Base-by-base conservation (phyloP, 2,888 invertebrate species). In the Thera britannica region DNA sequence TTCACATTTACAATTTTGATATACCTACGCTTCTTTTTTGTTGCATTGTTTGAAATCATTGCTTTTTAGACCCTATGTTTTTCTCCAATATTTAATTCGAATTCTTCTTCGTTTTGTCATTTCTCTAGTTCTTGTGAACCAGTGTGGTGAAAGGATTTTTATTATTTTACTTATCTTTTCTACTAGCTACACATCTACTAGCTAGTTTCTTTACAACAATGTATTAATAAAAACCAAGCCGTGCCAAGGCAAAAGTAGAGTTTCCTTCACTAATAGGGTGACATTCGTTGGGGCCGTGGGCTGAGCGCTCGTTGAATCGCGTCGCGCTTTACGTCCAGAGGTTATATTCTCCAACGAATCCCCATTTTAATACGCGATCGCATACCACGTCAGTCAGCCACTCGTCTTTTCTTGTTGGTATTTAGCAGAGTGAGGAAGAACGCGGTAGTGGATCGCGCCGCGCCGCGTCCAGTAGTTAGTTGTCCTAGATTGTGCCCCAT, bases 401-500 rank as follows among this genome's bases (percentile, higher is more conserved):
- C 44, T 58, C n/a, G 44, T 52, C 44, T 52, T 58, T 52, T 51
- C 41, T 5, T 36, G 44, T 55, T 61, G 51, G 44, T 36, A 52
- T 46, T 61, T 36, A 57, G 44, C 44, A 46, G 44, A 46, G 9
- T 46, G 44, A 46, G 44, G 44, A 46, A 46, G 44, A 46, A 44
- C 34, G 58, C 52, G 44, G 36, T 56, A 35, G 36, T 35, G n/a
- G 41, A 35, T 60, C 36, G 48, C 48, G 51, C 59, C 69, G 48
- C 48, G 51, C 59, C 69, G 48, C 48, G 51, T 62, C 69, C 58
- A 56, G 55, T 58, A 56, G 58, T 46, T 62, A 59, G 36, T 41
- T 2, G 41, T 65, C 44, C 58, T 61, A 64, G 60, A 46, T 83
- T 85, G 82, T 86, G 84, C 82, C 83, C 83, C 76, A 74, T 79